Conservation (phyloP, 2,113 vertebrate species). For the Myiozetetes cayanensis region DNA sequence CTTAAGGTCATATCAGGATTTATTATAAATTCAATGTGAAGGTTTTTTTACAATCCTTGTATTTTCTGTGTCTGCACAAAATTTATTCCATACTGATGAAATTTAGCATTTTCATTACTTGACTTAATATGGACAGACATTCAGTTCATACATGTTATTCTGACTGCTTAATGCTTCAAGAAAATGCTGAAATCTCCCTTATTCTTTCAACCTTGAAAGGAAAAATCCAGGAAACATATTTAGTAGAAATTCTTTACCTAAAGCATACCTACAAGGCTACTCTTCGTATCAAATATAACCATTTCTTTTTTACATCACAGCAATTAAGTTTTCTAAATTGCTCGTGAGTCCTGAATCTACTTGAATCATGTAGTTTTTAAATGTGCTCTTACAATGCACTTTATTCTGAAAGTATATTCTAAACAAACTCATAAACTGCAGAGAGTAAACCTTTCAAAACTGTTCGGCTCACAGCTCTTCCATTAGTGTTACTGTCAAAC, state of each 20-base stretch:
- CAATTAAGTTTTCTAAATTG: background rate
- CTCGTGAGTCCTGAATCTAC: background rate
- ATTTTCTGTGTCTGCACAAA: background rate
- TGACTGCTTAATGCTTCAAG: background rate
- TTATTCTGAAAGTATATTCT: background rate
- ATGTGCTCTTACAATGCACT: background rate
- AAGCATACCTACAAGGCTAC: background rate
- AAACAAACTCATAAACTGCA: constrained; percentile 17
- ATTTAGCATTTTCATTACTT: background rate
- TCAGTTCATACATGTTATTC: background rate
- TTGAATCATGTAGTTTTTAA: background rate
- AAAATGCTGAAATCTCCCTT: background rate
- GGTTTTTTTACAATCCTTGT: background rate
- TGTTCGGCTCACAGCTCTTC: background rate
- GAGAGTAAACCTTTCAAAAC: constrained; percentile 19
- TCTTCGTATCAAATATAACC: background rate
- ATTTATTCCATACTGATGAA: background rate
- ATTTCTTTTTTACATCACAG: background rate
- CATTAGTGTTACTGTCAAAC: constrained; percentile 46
- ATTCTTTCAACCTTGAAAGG: background rate
- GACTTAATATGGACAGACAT: background rate
- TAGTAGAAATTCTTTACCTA: background rate
- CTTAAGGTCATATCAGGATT: background rate
- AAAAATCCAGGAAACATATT: background rate
- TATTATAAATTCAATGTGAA: background rate